Percentiles rank a stretch among this genome's conserved stretches.
These are phyloP conservation scores for Micronycteris hirsuta DNA, from an alignment of 2,113 vertebrate species.

Conservation along the genomic window DNA sequence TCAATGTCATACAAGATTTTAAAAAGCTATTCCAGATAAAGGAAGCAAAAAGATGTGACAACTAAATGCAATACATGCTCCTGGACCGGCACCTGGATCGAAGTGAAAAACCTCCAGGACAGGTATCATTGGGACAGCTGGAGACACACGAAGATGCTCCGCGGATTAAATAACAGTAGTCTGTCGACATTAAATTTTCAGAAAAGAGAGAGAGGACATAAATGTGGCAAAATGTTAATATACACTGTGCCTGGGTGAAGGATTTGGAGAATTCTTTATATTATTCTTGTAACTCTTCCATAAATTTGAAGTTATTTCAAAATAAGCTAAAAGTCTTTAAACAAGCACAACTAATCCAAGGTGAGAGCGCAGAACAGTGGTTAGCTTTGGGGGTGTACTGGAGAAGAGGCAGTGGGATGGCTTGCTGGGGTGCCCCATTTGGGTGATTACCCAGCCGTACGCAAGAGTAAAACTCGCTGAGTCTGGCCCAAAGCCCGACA, in stretches of 20 bases:
- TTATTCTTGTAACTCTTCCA: neutral
- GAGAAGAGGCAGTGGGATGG: neutral
- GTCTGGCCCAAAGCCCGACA: neutral
- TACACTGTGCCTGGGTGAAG: neutral
- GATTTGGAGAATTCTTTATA: neutral
- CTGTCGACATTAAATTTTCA: neutral
- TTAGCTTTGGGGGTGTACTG: neutral
- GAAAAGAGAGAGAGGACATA: neutral
- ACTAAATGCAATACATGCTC: neutral
- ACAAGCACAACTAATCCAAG: neutral
- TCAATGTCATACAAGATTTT: neutral
- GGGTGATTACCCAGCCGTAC: neutral
- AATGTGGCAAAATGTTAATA: neutral
- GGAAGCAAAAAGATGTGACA: constrained; percentile 21
- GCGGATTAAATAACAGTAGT: neutral
- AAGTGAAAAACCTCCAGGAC: neutral
- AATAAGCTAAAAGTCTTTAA: neutral
- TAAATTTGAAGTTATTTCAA: neutral
- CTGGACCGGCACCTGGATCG: neutral
- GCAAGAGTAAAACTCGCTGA: neutral
- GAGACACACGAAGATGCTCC: neutral
- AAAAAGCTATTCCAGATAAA: constrained; percentile 38
- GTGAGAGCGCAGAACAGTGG: neutral
- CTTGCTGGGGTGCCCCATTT: neutral
- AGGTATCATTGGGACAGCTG: neutral